Percentiles rank a stretch among this genome's conserved stretches.
phyloP scores from a whole-genome alignment of 2,797 vertebrate species.

The Ataeniobius toweri region DNA sequence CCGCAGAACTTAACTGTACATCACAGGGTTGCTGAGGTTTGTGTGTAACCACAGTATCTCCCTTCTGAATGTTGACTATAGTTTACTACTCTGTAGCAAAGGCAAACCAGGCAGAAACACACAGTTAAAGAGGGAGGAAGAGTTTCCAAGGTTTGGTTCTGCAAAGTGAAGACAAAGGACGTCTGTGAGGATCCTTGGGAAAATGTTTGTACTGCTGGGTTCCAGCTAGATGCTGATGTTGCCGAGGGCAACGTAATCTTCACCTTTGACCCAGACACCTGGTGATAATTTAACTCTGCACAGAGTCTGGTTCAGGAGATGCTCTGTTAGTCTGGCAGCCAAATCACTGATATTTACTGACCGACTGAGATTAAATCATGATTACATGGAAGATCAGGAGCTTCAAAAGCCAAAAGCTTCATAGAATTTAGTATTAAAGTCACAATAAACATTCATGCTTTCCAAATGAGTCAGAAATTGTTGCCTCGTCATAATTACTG shows the following conservation, averaged over 20 bases:
- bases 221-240: slow-evolving; percentile 25
- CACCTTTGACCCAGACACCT: background rate
- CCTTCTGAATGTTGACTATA: slow-evolving; percentile 82
- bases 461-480: background rate
- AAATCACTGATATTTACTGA: background rate
- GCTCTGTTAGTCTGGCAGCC: background rate
- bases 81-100: slow-evolving; percentile 73
- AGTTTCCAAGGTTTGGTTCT: slow-evolving; percentile 65
- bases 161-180: slow-evolving; percentile 57
- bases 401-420: background rate
- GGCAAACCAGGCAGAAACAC: slow-evolving; percentile 69
- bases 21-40: slow-evolving; percentile 81
- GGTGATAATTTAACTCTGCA: background rate
- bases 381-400: background rate
- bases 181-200: slow-evolving; percentile 59
- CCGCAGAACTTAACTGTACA: slow-evolving; percentile 75
- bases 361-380: background rate
- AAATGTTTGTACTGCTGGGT: slow-evolving; percentile 36
- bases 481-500: background rate
- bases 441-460: no score
- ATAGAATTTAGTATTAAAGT: background rate
- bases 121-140: slow-evolving; percentile 60
- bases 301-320: no score
- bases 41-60: slow-evolving; percentile 71
- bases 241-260: background rate